Conservation (phyloP, 2,113 vertebrate genomes). For the Syngnathus scovelli region DNA sequence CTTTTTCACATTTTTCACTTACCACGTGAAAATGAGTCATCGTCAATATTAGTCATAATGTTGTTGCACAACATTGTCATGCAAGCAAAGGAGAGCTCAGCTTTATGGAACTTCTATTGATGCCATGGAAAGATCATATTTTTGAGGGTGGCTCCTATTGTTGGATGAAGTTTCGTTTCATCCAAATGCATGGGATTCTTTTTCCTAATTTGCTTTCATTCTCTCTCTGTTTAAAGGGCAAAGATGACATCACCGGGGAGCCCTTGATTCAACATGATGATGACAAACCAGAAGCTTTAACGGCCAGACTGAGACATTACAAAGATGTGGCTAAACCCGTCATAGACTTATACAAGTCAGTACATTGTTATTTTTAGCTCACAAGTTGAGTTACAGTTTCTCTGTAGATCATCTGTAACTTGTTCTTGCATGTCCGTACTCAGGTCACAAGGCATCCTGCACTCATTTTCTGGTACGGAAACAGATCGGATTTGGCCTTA, state of each 20-base stretch:
- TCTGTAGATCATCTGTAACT: not conserved
- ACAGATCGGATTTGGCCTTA: slow-evolving; percentile 97
- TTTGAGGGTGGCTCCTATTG: too few species aligned
- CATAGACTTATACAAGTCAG: slow-evolving; percentile 91
- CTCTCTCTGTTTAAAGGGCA: slow-evolving; percentile 65
- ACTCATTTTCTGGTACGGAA: slow-evolving; percentile 93
- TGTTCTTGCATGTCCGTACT: slow-evolving; percentile 14
- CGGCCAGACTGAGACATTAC: slow-evolving; percentile 84
- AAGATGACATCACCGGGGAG: slow-evolving; percentile 87
- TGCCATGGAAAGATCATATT: too few species aligned
- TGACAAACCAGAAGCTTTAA: slow-evolving; percentile 85
- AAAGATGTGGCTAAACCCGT: slow-evolving; percentile 93
- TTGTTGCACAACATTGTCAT: slow-evolving; percentile 2
- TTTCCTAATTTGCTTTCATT: not conserved
- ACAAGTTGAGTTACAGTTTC: not conserved
- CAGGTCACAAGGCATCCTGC: slow-evolving; percentile 86
- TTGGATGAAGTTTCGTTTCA: not conserved
- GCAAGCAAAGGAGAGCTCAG: not conserved
- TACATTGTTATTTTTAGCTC: slow-evolving; percentile 10
- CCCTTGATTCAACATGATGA: slow-evolving; percentile 85
- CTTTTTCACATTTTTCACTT: not conserved
- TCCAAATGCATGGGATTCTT: not conserved
- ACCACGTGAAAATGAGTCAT: not conserved
- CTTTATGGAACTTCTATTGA: not conserved
- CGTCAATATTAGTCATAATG: not conserved